phyloP scores from a whole-genome alignment of 1,140 invertebrate genomes.

The Bombyx mandarina region DNA sequence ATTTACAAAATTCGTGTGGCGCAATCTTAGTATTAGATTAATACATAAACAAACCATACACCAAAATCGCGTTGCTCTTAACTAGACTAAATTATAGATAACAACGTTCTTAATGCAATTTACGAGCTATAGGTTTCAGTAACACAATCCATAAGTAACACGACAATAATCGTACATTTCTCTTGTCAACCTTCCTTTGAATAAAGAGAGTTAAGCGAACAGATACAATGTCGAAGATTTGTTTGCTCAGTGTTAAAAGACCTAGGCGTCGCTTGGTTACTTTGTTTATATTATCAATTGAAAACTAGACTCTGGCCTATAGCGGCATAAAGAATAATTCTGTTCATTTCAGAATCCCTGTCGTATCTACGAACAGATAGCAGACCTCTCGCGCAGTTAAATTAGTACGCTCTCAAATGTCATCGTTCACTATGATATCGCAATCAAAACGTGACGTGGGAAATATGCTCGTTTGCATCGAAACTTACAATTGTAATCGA shows the following conservation, averaged over 20 bases:
- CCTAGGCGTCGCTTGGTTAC: constrained; percentile 47
- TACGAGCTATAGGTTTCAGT: constrained; percentile 60
- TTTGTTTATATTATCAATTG: constrained; percentile 19
- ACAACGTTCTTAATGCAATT: constrained; percentile 46
- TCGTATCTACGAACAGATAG: constrained; percentile 41
- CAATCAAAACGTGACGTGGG: constrained; percentile 64
- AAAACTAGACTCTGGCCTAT: constrained; percentile 41
- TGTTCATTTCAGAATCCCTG: constrained; percentile 16
- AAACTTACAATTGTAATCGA: constrained; percentile 38
- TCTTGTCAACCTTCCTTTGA: constrained; percentile 67
- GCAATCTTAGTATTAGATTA: no score
- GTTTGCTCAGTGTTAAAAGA: constrained; percentile 56
- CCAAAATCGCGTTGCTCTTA: constrained; percentile 28
- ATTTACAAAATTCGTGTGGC: no score
- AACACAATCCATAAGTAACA: constrained; percentile 61
- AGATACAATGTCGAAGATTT: constrained; percentile 68
- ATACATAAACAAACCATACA: no score
- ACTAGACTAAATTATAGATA: constrained; percentile 62
- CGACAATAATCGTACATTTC: constrained; percentile 68
- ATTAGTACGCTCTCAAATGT: constrained; percentile 59
- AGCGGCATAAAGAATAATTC: constrained; percentile 38
- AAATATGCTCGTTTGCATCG: constrained; percentile 64
- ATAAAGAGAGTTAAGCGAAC: constrained; percentile 64
- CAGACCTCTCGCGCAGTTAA: constrained; percentile 38
- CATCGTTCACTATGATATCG: constrained; percentile 63